Evolutionary conservation across 2,797 vertebrate genomes (phyloP), one percentile per base, ranked within the genome.

Genomic region (Parauchenoglanis punctatus): DNA sequence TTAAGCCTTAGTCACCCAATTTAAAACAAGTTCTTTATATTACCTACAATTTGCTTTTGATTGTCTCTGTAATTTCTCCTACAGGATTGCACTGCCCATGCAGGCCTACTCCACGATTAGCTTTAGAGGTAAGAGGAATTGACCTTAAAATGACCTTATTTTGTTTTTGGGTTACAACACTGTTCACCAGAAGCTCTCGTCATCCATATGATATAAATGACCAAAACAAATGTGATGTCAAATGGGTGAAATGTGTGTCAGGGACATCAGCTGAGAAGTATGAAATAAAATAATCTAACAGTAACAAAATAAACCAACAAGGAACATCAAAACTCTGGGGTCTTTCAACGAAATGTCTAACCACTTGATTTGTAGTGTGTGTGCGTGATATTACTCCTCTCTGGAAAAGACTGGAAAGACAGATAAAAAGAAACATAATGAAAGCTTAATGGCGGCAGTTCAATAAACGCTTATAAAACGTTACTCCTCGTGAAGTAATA

Each of bases 21-120:
- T 17, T 77, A 54, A n/a, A 11, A 25, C 13, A 25, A 59, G 18
- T 23, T 44, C 7, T 25, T 61, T 44, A n/a, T 61, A 61, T 81
- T 40, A 44, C 4, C 25, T 31, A 44, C 31, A 25, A 78, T 78
- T 25, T 28, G 6, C 46, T 72, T 31, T 49, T 65, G 4, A 49
- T 28, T 28, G 2, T 77, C 31, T 78, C 13, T 63, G 28, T 78
- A 20, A 87, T 77, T 85, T 46, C 49, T 0, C 54, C 28, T 89
- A 84, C 91, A 99, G 97, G 95, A 98, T 99, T 89, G 93, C 95
- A 65, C 92, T 97, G 84, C 97, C 97, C 7, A 95, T 97, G 89
- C 97, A 97, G 93, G 94, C 94, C 81, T 98, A 96, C 0, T 97
- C 97, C 1, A 95, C 95, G 12, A 91, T 98, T 91, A 98, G 97